phyloP scores from a whole-genome alignment of 2,797 vertebrate genomes.

The Pitangus sulphuratus region DNA sequence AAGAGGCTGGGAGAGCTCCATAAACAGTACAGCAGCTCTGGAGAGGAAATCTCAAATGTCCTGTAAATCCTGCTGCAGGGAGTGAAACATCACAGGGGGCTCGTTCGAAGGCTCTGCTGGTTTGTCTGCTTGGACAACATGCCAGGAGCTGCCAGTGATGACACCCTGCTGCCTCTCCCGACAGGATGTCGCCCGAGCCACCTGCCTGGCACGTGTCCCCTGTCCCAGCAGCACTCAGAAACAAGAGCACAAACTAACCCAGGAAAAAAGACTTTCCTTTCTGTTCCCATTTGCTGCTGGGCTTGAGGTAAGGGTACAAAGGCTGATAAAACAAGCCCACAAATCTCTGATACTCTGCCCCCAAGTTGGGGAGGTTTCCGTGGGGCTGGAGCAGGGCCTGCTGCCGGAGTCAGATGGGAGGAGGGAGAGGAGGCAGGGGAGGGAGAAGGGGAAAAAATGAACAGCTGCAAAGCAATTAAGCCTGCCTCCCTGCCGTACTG shows the following conservation, averaged over 20 bases:
- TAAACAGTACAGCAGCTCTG: not conserved
- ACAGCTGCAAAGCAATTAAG: constrained; percentile 71
- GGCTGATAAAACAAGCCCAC: not conserved
- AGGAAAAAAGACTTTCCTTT: not conserved
- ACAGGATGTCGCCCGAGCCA: not conserved
- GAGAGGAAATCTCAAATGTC: not conserved
- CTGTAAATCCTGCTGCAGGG: not conserved
- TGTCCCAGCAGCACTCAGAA: not conserved
- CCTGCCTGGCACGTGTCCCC: not conserved
- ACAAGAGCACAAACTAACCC: not conserved
- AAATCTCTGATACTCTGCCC: not conserved
- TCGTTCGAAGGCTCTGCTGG: rapidly evolving
- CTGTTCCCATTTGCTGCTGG: not conserved
- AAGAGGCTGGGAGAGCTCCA: not conserved
- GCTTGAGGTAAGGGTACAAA: not conserved
- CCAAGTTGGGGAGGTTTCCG: not conserved
- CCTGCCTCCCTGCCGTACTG: constrained; percentile 56
- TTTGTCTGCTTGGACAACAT: not conserved
- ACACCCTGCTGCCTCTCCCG: not conserved
- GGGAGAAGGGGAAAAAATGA: constrained; percentile 52
- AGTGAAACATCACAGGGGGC: not conserved
- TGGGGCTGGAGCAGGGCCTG: not conserved
- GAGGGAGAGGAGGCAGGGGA: constrained; percentile 2
- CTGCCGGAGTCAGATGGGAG: not conserved
- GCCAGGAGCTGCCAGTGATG: not conserved